Percentiles rank a stretch among this genome's conserved stretches.
phyloP scores from a whole-genome alignment of 2,888 invertebrate genomes.

The Hemistola chrysoprasaria region DNA sequence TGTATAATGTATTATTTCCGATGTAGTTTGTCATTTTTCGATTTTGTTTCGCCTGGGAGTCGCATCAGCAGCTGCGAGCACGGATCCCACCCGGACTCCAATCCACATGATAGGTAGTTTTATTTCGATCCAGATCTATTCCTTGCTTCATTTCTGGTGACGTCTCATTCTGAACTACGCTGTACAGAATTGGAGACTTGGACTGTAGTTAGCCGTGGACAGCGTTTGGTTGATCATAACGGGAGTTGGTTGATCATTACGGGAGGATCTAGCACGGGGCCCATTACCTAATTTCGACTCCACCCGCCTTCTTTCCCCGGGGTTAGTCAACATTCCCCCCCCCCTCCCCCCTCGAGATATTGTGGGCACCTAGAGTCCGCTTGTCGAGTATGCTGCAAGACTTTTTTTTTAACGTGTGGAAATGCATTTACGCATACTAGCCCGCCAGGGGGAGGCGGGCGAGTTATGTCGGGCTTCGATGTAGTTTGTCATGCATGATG shows the following conservation, averaged over 20 bases:
- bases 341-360: constrained; percentile 56
- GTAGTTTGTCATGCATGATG: no score
- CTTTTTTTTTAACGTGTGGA: no score
- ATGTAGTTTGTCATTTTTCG: no score
- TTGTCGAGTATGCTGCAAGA: constrained; percentile 59
- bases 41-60: constrained; percentile 83
- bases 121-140: constrained; percentile 83
- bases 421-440: no score
- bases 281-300: constrained; percentile 79
- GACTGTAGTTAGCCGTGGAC: constrained; percentile 84
- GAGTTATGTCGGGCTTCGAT: no score
- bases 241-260: constrained; percentile 77
- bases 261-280: constrained; percentile 83
- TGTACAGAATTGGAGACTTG: constrained; percentile 85
- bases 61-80: constrained; percentile 82
- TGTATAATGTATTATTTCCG: no score
- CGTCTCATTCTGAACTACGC: constrained; percentile 81
- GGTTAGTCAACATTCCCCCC: constrained; percentile 55
- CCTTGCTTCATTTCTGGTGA: constrained; percentile 81
- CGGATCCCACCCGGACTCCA: constrained; percentile 77
- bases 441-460: no score
- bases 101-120: constrained; percentile 84
- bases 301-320: constrained; percentile 69
- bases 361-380: constrained; percentile 71
- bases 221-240: constrained; percentile 82